Conservation (phyloP, 1,140 invertebrate species). For the Hormaphis cornu region DNA sequence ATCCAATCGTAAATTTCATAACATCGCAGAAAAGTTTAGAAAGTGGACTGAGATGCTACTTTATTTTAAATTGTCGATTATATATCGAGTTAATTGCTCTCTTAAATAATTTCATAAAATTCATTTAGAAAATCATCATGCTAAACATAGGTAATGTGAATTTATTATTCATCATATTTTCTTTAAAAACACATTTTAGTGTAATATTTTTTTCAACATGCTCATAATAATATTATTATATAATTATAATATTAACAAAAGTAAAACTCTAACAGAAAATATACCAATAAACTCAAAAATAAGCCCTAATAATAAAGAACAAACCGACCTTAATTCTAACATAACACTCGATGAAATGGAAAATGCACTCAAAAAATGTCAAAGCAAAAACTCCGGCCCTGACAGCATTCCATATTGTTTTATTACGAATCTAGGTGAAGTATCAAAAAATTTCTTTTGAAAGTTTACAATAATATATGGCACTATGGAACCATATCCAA, state of each 20-base stretch:
- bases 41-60: no score
- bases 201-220: no score
- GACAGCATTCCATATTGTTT: not conserved
- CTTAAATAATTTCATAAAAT: no score
- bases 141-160: no score
- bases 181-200: no score
- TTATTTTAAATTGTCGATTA: no score
- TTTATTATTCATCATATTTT: no score
- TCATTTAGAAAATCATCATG: no score
- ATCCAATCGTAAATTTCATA: no score
- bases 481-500: not conserved
- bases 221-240: no score
- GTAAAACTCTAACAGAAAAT: not conserved
- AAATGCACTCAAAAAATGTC: not conserved
- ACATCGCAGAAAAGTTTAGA: no score
- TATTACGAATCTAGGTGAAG: not conserved
- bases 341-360: conserved; percentile 1
- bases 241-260: not conserved
- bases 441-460: not conserved
- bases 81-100: no score
- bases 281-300: not conserved
- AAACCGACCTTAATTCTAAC: not conserved
- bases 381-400: not conserved
- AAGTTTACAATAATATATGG: not conserved
- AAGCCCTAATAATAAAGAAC: not conserved